Evolutionary conservation across 2,113 vertebrate genomes (phyloP), one percentile per base, ranked within the genome.

Genomic region (Anarhynchus alexandrinus): DNA sequence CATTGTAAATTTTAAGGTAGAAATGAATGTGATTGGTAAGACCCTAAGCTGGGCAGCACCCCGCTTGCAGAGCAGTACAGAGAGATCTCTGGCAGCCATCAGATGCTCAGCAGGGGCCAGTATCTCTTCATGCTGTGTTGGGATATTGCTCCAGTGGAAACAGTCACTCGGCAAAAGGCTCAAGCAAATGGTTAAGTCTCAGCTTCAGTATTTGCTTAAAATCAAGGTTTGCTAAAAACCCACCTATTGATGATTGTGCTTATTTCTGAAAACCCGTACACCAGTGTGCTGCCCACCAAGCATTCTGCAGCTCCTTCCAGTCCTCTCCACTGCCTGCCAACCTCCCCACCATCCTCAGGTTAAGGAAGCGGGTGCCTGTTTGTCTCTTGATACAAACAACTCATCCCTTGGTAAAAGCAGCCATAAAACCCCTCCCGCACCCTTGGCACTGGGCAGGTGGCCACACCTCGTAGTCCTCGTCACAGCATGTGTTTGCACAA

Each of bases 331-430:
- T 2, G 1, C 49, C 25, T 84, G 57, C 52, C 38, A 12, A 23
- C 27, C 20, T 20, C 9, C 40, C 0, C 2, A 1, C n/a, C 0
- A 1, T 54, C 62, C n/a, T 82, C 2, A 5, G 66, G 21, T 55
- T 64, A 52, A 47, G 54, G 61, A 91, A 65, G 23, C 4, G 5
- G 12, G 40, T 81, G 26, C 47, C 34, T 25, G 3, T 86, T 78
- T 14, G 10, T 71, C 26, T 17, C 8, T 12, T 30, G 61, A n/a
- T 3, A 5, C 32, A 81, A 83, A 86, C 57, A 73, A 81, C 69
- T 58, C 21, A 85, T 23, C 12, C 57, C 42, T 54, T 80, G 82
- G 78, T 88, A 58, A 70, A 0, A 70, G 45, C 23, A 57, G 34
- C 59, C n/a, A 65, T 71, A 88, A 90, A 92, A 58, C 45, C 74